A percentile compares a stretch with the other conserved stretches of the same genome.
phyloP scores from a whole-genome alignment of 2,888 invertebrate species.

The Tenthredo distinguenda region DNA sequence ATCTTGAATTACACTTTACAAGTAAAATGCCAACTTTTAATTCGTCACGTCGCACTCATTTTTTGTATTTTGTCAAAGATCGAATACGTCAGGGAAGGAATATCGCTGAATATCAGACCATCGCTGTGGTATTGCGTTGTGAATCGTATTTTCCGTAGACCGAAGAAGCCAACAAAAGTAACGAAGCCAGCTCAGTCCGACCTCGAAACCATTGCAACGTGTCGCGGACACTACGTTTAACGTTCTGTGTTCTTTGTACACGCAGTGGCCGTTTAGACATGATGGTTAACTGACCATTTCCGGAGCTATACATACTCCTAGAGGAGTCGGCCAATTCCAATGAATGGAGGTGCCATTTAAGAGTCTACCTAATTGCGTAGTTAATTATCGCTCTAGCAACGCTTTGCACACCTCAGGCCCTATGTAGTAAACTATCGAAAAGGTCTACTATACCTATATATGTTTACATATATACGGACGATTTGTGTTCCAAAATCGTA shows the following conservation, averaged over 20 bases:
- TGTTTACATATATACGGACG: neutral
- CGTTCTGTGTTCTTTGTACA: constrained; percentile 37
- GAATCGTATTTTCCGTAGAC: constrained; percentile 13
- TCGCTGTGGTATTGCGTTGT: neutral
- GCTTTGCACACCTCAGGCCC: neutral
- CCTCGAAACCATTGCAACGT: constrained; percentile 13
- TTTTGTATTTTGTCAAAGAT: neutral
- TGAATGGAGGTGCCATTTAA: constrained; percentile 46
- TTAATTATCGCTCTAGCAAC: constrained; percentile 12
- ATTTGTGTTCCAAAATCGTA: constrained; percentile 8
- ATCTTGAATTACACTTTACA: neutral
- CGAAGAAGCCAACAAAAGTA: constrained; percentile 27
- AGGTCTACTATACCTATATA: neutral
- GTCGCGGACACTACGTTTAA: constrained; percentile 24
- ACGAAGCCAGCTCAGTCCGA: constrained; percentile 19
- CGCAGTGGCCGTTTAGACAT: constrained; percentile 36
- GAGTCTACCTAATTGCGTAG: constrained; percentile 17
- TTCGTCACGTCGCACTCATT: neutral
- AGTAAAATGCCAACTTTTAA: neutral
- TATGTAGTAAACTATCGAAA: neutral
- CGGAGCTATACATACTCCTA: constrained; percentile 36
- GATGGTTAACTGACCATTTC: constrained; percentile 49
- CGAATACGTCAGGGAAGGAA: neutral
- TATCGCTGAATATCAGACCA: neutral
- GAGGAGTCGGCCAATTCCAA: constrained; percentile 33